These are phyloP conservation scores for Orchestes rusci DNA, from an alignment of 2,888 invertebrate genomes.

Conservation along the genomic window DNA sequence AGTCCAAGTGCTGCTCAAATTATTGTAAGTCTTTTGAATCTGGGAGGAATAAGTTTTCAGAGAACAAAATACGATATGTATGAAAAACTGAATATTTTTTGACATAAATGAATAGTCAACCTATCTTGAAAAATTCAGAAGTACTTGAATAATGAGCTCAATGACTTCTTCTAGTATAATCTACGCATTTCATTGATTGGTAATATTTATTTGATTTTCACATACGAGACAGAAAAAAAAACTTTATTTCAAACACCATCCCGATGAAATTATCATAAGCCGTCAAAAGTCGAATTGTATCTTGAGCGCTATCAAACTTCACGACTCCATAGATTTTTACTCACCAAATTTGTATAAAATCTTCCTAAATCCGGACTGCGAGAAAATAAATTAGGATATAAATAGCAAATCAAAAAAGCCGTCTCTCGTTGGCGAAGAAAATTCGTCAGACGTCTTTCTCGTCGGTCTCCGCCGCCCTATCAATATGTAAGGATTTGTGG, in stretches of 20 bases:
- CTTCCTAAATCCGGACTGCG: constrained; percentile 16
- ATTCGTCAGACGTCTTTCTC: constrained; percentile 23
- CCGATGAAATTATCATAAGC: constrained; percentile 1
- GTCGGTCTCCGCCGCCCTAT: constrained; percentile 36
- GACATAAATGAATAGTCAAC: no score
- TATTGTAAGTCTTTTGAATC: no score
- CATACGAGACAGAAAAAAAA: no score
- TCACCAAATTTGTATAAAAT: constrained; percentile 20
- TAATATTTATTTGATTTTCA: no score
- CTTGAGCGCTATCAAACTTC: constrained; percentile 17
- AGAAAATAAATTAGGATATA: constrained; percentile 23
- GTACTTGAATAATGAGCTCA: no score
- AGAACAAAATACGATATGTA: no score
- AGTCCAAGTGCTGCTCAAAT: no score
- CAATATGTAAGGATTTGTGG: constrained; percentile 36
- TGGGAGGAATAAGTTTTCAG: no score
- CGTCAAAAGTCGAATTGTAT: constrained; percentile 17
- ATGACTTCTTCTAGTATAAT: no score
- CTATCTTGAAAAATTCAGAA: no score
- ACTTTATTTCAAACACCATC: not conserved
- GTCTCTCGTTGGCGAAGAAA: constrained; percentile 26
- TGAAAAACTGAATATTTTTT: no score
- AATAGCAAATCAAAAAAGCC: constrained; percentile 22
- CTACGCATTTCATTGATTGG: no score
- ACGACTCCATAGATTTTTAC: constrained; percentile 12